Evolutionary conservation across 2,888 invertebrate species (phyloP), one percentile per base, ranked within the genome.

Genomic region (Xanthorhoe designata): DNA sequence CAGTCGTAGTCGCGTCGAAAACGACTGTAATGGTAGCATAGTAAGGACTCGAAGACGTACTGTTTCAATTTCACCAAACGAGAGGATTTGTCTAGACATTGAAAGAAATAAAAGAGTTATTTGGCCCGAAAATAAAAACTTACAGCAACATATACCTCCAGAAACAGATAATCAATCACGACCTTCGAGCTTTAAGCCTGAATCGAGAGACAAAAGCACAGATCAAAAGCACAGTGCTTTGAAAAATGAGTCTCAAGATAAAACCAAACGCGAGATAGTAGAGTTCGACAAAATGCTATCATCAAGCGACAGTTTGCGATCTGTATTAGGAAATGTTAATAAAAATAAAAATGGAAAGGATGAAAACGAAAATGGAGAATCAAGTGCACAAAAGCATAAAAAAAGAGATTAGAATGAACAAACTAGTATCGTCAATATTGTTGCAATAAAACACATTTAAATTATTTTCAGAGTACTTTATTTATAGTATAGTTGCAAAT

Each of bases 1-100:
- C 38, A 72, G 71, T 10, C 67, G 42, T n/a, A 73, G 71, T 10
- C 67, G 42, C n/a, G 61, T 60, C 61, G 71, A 74, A 42, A 64
- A 47, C 49, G 69, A 68, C 50, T 69, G 68, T 13, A 67, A 68
- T 38, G 55, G 64, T 18, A 66, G 58, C 62, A 62, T 61, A n/a
- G 47, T 38, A 19, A 69, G 54, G 56, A 52, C 17, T 50, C 71
- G 61, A 52, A 75, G 68, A 54, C 74, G 68, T 18, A 50, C 65
- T 1, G 64, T 72, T 47, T 70, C 64, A 5, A 50, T 68, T 49
- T 68, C 69, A 32, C 57, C 69, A 57, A 67, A 68, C 53, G 70
- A 71, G 42, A 72, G 45, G 24, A n/a, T 60, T 2, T 24, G 35
- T 10, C 19, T 51, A 15, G 62, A 68, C 8, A 54, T 24, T 51